Conservation (phyloP, 2,888 invertebrate species). For the Sarcophaga caerulescens region DNA sequence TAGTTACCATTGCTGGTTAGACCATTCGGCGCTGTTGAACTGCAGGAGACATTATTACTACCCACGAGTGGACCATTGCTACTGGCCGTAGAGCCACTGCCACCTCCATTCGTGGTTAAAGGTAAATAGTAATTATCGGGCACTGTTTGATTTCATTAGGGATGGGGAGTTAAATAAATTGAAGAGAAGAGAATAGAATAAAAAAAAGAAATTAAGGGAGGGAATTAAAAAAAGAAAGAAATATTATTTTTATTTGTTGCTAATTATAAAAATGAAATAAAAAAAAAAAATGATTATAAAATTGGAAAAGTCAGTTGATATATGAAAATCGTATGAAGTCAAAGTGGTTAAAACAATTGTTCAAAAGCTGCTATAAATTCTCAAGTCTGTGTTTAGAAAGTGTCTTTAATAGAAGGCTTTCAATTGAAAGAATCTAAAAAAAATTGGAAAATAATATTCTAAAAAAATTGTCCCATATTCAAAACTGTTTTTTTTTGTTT, state of each 20-base stretch:
- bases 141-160: constrained; percentile 80
- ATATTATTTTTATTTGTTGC: not conserved
- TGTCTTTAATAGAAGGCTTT: no score
- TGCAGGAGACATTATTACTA: constrained; percentile 70
- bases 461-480: no score
- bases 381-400: no score
- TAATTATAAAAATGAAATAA: not conserved
- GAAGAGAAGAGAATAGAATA: constrained; percentile 33
- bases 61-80: constrained; percentile 70
- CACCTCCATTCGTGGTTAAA: constrained; percentile 71
- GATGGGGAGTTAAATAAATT: constrained; percentile 57
- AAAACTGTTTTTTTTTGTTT: no score
- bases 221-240: constrained; percentile 34
- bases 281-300: not conserved
- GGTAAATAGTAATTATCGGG: constrained; percentile 83
- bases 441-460: no score
- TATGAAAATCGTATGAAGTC: not conserved
- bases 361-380: no score
- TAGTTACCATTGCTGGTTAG: constrained; percentile 70
- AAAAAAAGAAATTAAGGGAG: constrained; percentile 33
- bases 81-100: constrained; percentile 70
- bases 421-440: no score
- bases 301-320: not conserved
- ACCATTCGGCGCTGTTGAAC: constrained; percentile 61
- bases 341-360: no score